Percentiles rank a stretch among this genome's conserved stretches.
Evolutionary conservation across 2,113 vertebrate genomes (phyloP).

Genomic region (Cebidichthys violaceus): DNA sequence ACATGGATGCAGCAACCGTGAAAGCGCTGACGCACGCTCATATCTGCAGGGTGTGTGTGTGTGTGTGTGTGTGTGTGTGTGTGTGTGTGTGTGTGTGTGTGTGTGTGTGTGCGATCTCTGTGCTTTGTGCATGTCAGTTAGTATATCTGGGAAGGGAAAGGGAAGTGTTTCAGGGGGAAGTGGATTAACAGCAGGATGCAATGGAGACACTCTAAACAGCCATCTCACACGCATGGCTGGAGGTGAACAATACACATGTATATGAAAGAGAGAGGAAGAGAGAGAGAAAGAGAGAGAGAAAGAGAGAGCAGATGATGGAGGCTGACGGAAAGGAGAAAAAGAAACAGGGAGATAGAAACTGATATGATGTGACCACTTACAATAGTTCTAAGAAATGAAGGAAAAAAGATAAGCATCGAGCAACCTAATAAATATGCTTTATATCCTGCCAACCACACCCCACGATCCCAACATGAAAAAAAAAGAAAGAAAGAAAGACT

Average conservation of each 20-base stretch:
- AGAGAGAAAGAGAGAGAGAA: slow-evolving; percentile 4
- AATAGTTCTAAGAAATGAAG: not conserved
- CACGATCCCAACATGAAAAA: not conserved
- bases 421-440: no score
- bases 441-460: no score
- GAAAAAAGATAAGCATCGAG: no score
- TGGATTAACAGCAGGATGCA: slow-evolving; percentile 78
- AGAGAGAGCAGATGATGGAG: slow-evolving; percentile 12
- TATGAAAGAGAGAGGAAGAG: slow-evolving; percentile 9
- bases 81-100: slow-evolving; percentile 19
- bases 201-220: slow-evolving; percentile 67
- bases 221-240: slow-evolving; percentile 49
- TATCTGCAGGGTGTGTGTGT: slow-evolving; percentile 7
- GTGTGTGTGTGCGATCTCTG: not conserved
- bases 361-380: not conserved
- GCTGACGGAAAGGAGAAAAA: slow-evolving; percentile 20
- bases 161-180: slow-evolving; percentile 72
- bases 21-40: slow-evolving; percentile 9
- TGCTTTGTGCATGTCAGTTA: slow-evolving; percentile 35
- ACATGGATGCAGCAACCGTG: slow-evolving; percentile 3
- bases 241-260: slow-evolving; percentile 57
- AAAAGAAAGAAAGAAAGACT: no score
- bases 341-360: not conserved
- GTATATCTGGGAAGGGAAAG: slow-evolving; percentile 61
- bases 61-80: not conserved